Conservation (phyloP, 2,888 invertebrate genomes). For the Deroplatys truncata region DNA sequence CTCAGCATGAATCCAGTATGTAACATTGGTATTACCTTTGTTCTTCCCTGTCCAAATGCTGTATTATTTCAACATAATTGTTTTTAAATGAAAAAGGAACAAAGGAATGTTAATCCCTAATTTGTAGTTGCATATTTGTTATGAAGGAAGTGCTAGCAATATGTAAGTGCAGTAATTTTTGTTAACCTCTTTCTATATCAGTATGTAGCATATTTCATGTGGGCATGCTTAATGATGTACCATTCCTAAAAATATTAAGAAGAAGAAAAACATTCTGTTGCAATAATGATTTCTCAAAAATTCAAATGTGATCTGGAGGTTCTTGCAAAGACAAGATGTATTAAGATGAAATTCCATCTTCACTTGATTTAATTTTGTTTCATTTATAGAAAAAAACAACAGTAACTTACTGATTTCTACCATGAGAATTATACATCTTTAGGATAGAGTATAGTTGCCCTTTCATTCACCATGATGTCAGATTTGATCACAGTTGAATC, state of each 20-base stretch:
- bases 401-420: too few species aligned
- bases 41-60: neutral
- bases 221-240: neutral
- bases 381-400: too few species aligned
- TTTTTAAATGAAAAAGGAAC: neutral
- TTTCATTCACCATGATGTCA: too few species aligned
- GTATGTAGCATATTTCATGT: neutral
- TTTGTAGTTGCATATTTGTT: neutral
- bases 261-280: neutral
- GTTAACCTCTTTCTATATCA: neutral
- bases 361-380: too few species aligned
- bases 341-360: neutral
- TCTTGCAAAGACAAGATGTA: neutral
- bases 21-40: neutral
- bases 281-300: neutral
- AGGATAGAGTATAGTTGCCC: too few species aligned
- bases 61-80: neutral
- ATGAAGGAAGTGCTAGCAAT: neutral
- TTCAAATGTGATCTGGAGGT: neutral
- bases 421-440: too few species aligned
- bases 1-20: neutral
- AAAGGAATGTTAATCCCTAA: neutral
- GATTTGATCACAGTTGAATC: too few species aligned
- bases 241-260: neutral
- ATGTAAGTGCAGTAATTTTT: neutral